Evolutionary conservation across 2,113 vertebrate species (phyloP).

Genomic region (Pyrgilauda ruficollis): DNA sequence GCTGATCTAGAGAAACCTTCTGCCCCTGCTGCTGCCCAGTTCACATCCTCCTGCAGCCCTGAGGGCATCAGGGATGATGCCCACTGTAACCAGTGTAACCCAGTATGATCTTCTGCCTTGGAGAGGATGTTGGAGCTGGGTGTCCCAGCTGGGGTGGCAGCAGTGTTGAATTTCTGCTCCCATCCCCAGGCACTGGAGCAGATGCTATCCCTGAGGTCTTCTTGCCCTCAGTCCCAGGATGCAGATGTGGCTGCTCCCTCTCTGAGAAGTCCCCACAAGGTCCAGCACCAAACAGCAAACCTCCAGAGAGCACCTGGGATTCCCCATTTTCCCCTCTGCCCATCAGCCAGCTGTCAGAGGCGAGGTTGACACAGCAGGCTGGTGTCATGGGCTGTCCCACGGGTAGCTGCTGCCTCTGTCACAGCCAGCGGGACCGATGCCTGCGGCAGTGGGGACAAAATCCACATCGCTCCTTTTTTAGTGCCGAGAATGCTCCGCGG

Average conservation of each 20-base stretch:
- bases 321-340: neutral
- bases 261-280: neutral
- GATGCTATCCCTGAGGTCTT: neutral
- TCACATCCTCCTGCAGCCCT: neutral
- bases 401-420: neutral
- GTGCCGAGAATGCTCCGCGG: neutral
- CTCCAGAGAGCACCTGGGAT: neutral
- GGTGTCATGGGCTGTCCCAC: accelerated
- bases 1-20: neutral
- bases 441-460: neutral
- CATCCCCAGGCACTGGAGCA: neutral
- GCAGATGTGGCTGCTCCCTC: accelerated
- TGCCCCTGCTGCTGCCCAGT: neutral
- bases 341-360: neutral
- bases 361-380: accelerated
- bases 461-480: conserved; percentile 56
- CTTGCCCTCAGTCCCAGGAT: accelerated
- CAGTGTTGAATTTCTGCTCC: neutral
- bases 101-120: neutral
- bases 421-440: accelerated
- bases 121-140: neutral
- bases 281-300: neutral
- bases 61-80: accelerated
- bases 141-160: neutral
- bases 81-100: neutral